These are phyloP conservation scores for Neoitamus cyanurus DNA, from an alignment of 2,888 invertebrate species.

Conservation along the genomic window DNA sequence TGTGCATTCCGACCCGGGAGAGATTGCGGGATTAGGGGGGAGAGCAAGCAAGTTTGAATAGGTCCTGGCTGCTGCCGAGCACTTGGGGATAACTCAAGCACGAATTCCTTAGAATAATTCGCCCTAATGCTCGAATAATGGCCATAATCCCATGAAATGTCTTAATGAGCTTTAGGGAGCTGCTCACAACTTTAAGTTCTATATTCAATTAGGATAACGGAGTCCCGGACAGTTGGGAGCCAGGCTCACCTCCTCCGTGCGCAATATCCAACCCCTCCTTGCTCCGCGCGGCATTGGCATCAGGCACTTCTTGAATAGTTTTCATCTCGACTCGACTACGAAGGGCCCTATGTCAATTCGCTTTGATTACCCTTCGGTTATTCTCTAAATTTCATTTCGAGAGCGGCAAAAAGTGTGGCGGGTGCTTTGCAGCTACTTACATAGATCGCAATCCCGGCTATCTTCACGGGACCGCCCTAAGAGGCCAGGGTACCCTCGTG, in stretches of 20 bases:
- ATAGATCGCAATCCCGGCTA: background rate
- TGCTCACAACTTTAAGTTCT: conserved; percentile 11
- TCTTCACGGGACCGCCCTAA: background rate
- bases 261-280: background rate
- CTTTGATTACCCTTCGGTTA: background rate
- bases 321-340: background rate
- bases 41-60: background rate
- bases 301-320: background rate
- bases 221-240: background rate
- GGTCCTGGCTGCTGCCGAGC: background rate
- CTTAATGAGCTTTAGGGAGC: conserved; percentile 27
- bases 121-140: conserved; percentile 22
- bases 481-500: background rate
- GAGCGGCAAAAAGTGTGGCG: background rate
- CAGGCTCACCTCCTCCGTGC: background rate
- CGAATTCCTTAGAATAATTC: conserved; percentile 20
- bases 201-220: conserved; percentile 22
- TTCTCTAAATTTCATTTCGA: background rate
- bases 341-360: background rate
- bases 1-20: background rate
- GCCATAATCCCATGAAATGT: conserved; percentile 28
- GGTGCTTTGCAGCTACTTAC: background rate
- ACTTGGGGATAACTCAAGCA: conserved; percentile 18
- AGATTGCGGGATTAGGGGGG: background rate
- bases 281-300: no score